A percentile compares a stretch with the other conserved stretches of the same genome.
Evolutionary conservation across 2,797 vertebrate species (phyloP).

Genomic region (Serranus cabrilla): DNA sequence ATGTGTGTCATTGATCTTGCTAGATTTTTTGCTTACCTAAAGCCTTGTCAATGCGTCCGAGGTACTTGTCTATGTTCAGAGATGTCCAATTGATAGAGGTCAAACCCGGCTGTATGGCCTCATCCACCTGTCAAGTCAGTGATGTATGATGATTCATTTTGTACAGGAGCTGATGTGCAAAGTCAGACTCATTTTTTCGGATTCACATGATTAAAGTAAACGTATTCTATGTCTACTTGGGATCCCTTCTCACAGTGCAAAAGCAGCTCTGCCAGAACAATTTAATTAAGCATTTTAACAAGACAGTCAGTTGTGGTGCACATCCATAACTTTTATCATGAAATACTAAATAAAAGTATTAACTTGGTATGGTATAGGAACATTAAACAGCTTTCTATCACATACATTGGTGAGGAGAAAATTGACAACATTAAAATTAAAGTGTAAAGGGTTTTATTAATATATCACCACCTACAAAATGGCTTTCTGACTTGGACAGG

Average conservation of each 20-base stretch:
- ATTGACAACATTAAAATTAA: too few relatives aligned
- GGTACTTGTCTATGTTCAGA: constrained; percentile 91
- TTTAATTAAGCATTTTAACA: too few relatives aligned
- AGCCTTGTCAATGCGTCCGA: constrained; percentile 84
- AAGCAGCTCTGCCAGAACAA: too few relatives aligned
- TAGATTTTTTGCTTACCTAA: constrained; percentile 84
- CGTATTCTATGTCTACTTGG: too few relatives aligned
- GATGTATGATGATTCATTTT: constrained; percentile 22
- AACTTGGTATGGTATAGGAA: neutral
- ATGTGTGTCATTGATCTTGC: constrained; percentile 13
- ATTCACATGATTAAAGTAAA: too few relatives aligned
- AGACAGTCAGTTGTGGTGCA: neutral
- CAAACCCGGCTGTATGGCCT: constrained; percentile 91
- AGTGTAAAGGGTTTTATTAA: neutral
- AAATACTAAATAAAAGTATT: neutral
- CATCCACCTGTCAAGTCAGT: constrained; percentile 84
- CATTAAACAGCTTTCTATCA: neutral
- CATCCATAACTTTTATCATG: neutral
- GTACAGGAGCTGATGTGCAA: neutral
- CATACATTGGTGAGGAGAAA: neutral
- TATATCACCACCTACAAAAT: neutral
- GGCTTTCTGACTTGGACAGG: neutral
- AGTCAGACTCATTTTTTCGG: neutral
- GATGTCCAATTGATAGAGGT: constrained; percentile 93
- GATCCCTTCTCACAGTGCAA: too few relatives aligned